Base-by-base conservation (phyloP, 2,113 vertebrate genomes). In the Anser brachyrhynchus region DNA sequence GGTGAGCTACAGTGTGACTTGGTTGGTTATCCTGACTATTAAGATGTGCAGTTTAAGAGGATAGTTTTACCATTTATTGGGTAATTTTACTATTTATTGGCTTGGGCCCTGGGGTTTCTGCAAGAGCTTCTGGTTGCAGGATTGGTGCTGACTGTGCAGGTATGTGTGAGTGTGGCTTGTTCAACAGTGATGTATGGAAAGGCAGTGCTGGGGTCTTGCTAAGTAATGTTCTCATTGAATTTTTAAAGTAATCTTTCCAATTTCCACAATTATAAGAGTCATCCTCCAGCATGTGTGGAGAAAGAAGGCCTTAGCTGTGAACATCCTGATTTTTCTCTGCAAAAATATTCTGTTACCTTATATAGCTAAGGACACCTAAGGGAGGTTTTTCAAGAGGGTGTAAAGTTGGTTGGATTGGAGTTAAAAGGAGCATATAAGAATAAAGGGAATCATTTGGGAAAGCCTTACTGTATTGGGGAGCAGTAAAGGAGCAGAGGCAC, bases 11-110 rank as follows among this genome's bases (percentile, higher is more conserved):
- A 0, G 0, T 4, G 15, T 22, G 0, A 3, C 6, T 5, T 25
- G 0, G 0, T 0, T 2, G 1, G 3, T 3, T 2, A 4, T 57
- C 55, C 2, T 0, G 13, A 2, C 7, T 17, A 9, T 13, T 23
- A 13, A 20, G 29, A 1, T n/a, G 7, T 5, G 1, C 8, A 5
- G 4, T 2, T 41, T 29, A 6, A 29, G 58, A 64, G 28, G 46
- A 17, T 9, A n/a, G 2, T 3, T 2, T 5, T 13, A 2, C 9
- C 11, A 0, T 29, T 11, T 22, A 7, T 26, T 54, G 11, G 20
- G 20, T 49, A n/a, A 2, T 4, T 3, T 6, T 13, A 2, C 8
- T 9, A 0, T 26, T 10, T 22, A 7, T 22, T 54, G 10, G 10
- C 46, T 49, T 1, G 1, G 14, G 6, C 11, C 13, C 52, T 31